Conservation (phyloP, 92 coral and sea anemone genomes). For the Pocillopora grandis region DNA sequence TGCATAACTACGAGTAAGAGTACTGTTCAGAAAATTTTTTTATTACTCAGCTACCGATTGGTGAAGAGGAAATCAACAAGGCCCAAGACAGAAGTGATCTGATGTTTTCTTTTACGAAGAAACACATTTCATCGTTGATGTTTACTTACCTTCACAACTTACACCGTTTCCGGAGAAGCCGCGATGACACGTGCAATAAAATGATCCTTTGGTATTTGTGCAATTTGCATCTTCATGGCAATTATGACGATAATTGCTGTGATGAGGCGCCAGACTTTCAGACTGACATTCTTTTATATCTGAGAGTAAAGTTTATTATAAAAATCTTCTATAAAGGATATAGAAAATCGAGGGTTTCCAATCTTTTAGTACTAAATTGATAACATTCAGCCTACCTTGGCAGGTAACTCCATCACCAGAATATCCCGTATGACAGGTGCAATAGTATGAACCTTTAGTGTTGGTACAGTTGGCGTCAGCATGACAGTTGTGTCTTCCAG, state of each 20-base stretch:
- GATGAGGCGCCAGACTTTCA: conserved; percentile 19
- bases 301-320: not conserved
- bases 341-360: not conserved
- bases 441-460: conserved; percentile 79
- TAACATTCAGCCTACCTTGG: not conserved
- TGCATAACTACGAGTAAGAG: no score
- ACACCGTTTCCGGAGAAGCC: conserved; percentile 85
- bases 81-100: no score
- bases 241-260: conserved; percentile 51
- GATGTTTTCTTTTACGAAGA: not conserved
- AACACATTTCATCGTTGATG: not conserved
- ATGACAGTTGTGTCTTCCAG: conserved; percentile 74
- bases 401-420: conserved; percentile 73
- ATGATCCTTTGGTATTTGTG: conserved; percentile 83
- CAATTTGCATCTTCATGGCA: conserved; percentile 78
- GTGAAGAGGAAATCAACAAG: no score
- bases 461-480: conserved; percentile 84
- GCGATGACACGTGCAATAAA: conserved; percentile 75
- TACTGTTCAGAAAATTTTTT: no score
- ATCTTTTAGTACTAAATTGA: no score
- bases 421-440: conserved; percentile 81
- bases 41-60: no score
- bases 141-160: conserved; percentile 55
- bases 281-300: conserved; percentile 13
- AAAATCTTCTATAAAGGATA: not conserved